Evolutionary conservation across 1,140 invertebrate species (phyloP).

Genomic region (Rhyacophila brunnea): DNA sequence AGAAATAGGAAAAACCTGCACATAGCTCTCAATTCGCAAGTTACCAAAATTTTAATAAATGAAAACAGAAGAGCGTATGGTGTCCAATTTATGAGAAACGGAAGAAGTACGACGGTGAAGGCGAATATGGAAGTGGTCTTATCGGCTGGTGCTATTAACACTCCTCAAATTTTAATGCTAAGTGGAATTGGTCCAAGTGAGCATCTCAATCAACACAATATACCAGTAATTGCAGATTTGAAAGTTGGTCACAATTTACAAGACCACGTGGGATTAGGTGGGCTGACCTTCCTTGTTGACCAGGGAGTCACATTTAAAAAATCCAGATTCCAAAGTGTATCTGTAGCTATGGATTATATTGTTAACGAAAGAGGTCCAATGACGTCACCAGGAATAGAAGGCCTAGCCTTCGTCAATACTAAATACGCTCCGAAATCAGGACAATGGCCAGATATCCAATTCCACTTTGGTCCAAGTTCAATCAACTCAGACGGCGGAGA

Average conservation of each 20-base stretch:
- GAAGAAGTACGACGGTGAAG: constrained; percentile 61
- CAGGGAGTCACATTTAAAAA: constrained; percentile 78
- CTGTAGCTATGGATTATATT: constrained; percentile 79
- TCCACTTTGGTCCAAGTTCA: constrained; percentile 80
- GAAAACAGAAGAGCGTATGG: constrained; percentile 70
- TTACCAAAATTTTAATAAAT: constrained; percentile 68
- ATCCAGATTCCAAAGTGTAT: constrained; percentile 71
- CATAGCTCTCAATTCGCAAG: constrained; percentile 77
- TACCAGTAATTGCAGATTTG: constrained; percentile 71
- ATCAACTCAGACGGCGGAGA: constrained; percentile 78
- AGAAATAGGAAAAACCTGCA: constrained; percentile 77
- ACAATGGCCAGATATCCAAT: constrained; percentile 83
- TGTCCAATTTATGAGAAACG: constrained; percentile 70
- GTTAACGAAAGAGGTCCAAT: constrained; percentile 76
- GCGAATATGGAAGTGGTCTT: constrained; percentile 76
- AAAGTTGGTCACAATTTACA: constrained; percentile 82
- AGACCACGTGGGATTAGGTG: constrained; percentile 81
- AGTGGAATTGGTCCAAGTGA: constrained; percentile 83
- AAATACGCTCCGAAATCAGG: constrained; percentile 72
- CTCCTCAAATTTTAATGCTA: constrained; percentile 84
- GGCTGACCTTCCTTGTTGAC: constrained; percentile 77
- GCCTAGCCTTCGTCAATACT: constrained; percentile 79
- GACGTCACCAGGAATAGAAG: constrained; percentile 80
- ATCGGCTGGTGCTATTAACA: constrained; percentile 77
- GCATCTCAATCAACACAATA: constrained; percentile 73